Evolutionary conservation across 2,888 invertebrate species (phyloP).

Genomic region (Thalpophila matura): DNA sequence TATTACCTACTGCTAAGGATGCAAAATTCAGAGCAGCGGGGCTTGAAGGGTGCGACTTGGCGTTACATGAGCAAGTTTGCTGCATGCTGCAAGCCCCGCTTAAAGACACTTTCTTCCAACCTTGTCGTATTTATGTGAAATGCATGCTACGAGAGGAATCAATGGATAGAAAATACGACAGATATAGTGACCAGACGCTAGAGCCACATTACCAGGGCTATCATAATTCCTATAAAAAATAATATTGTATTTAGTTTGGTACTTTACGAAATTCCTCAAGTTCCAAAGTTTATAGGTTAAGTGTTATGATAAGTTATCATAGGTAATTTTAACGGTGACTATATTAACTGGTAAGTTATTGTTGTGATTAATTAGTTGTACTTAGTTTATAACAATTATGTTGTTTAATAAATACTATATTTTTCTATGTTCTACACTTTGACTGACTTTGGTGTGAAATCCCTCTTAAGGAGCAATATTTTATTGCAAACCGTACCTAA

Average conservation of each 20-base stretch:
- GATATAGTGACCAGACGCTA: too few species aligned
- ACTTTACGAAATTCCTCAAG: slow-evolving; percentile 68
- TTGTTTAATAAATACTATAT: slow-evolving; percentile 67
- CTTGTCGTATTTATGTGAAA: too few species aligned
- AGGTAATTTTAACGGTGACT: slow-evolving; percentile 29
- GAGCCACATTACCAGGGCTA: not conserved
- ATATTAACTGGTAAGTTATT: slow-evolving; percentile 69
- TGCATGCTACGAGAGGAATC: not conserved
- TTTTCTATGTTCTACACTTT: slow-evolving; percentile 59
- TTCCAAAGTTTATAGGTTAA: slow-evolving; percentile 77
- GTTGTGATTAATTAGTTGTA: slow-evolving; percentile 78
- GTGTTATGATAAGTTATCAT: slow-evolving; percentile 45
- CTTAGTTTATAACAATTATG: slow-evolving; percentile 70
- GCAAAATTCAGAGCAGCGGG: too few species aligned
- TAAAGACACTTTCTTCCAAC: too few species aligned
- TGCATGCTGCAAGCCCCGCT: too few species aligned
- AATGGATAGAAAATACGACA: not conserved
- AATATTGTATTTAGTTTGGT: slow-evolving; percentile 38
- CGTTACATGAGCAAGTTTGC: too few species aligned
- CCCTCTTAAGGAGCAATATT: not conserved
- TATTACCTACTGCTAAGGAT: too few species aligned
- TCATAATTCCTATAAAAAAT: not conserved
- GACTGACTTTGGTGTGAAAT: slow-evolving; percentile 22
- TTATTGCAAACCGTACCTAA: not conserved
- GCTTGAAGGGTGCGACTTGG: too few species aligned